Conservation (phyloP, 1,140 invertebrate species). For the Ceratina calcarata region DNA sequence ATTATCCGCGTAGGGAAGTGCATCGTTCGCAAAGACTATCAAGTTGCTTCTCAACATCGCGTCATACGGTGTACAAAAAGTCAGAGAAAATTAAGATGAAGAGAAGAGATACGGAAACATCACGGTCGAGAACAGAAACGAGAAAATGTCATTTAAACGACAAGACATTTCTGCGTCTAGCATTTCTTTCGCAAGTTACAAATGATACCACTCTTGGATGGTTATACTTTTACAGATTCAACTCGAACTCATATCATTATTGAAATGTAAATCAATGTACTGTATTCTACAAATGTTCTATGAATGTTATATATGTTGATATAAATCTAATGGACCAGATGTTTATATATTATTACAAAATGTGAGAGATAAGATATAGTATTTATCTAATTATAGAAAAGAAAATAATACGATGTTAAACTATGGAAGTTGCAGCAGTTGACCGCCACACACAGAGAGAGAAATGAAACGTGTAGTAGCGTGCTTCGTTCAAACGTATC, state of each 20-base stretch:
- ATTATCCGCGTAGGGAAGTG: background rate
- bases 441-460: constrained; percentile 34
- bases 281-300: constrained; percentile 79
- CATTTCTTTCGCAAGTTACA: constrained; percentile 62
- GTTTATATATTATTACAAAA: constrained; percentile 79
- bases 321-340: constrained; percentile 79
- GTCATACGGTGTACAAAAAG: constrained; percentile 8
- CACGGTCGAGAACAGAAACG: too few species aligned
- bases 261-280: constrained; percentile 75
- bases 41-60: constrained; percentile 17
- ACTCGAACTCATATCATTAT: constrained; percentile 75
- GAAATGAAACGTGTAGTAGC: constrained; percentile 25
- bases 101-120: background rate
- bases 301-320: constrained; percentile 78
- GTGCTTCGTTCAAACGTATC: constrained; percentile 53
- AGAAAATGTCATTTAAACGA: too few species aligned
- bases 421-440: constrained; percentile 70
- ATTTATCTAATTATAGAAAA: constrained; percentile 73
- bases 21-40: constrained; percentile 21
- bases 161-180: constrained; percentile 29
- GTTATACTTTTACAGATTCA: constrained; percentile 64
- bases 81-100: background rate
- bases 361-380: constrained; percentile 71
- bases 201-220: constrained; percentile 59
- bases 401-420: constrained; percentile 65